These are phyloP conservation scores for Aurelia sp. DNA, from an alignment of 30 jellyfish, hydroid and myxozoan genomes.

Conservation along the genomic window DNA sequence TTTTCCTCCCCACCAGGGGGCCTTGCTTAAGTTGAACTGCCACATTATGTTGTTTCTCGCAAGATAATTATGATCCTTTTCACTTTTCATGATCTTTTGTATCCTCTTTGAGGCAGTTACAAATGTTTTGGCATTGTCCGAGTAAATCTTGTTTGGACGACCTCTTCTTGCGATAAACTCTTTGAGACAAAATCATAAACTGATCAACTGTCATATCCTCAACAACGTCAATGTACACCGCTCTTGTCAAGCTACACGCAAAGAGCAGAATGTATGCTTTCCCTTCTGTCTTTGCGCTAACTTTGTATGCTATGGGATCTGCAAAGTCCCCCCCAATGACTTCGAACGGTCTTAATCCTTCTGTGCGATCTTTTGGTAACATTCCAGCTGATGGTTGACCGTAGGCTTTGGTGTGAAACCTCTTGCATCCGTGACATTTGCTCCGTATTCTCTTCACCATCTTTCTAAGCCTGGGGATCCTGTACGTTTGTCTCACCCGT, in stretches of 20 bases:
- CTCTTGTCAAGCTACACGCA: slow-evolving; percentile 74
- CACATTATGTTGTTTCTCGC: slow-evolving; percentile 26
- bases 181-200: slow-evolving; percentile 28
- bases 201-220: slow-evolving; percentile 33
- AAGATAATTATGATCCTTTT: slow-evolving; percentile 3
- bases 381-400: slow-evolving; percentile 38
- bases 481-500: slow-evolving; percentile 10
- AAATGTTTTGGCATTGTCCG: slow-evolving; percentile 66
- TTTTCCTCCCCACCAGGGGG: slow-evolving; percentile 80
- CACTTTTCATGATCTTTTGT: slow-evolving; percentile 39
- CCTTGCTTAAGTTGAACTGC: slow-evolving; percentile 71
- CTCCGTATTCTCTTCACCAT: slow-evolving; percentile 20
- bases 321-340: slow-evolving; percentile 65
- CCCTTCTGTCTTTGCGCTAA: slow-evolving; percentile 30
- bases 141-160: slow-evolving; percentile 57
- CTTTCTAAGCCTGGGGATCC: slow-evolving; percentile 37
- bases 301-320: slow-evolving; percentile 48
- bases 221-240: slow-evolving; percentile 45
- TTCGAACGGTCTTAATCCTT: slow-evolving; percentile 58
- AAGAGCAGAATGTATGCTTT: slow-evolving; percentile 52
- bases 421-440: no score
- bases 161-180: slow-evolving; percentile 68
- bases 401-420: no score
- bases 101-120: slow-evolving; percentile 59
- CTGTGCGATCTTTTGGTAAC: slow-evolving; percentile 58